Base-by-base conservation (phyloP, 2,113 vertebrate species). In the Paralichthys olivaceus region DNA sequence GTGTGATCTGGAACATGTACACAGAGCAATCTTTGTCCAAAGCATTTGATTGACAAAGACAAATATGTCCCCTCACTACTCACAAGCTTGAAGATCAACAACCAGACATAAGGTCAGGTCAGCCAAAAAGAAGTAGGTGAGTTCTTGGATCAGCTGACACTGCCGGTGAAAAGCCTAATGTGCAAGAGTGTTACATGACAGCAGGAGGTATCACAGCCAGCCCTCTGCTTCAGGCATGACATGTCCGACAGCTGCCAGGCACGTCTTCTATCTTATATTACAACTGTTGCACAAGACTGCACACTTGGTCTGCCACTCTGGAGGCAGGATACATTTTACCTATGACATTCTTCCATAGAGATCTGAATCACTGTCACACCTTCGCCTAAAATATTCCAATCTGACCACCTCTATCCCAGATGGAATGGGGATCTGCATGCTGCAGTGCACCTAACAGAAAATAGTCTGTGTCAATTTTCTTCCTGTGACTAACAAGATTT, bases 301-400 rank as follows among this genome's bases (percentile, higher is more conserved):
- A 14, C 13, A 1, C n/a, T n/a, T n/a, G n/a, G n/a, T n/a, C n/a
- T n/a, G n/a, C n/a, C n/a, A n/a, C 15, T 45, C 22, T 22, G 32
- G 37, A 45, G 51, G 14, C 69, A 67, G 32, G 62, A 64, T 19
- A 11, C n/a, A 40, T 72, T 57, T 56, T 29, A 70, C 49, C 43
- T 14, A 29, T 47, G 40, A 45, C n/a, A 25, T 28, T 59, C 13
- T 45, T 45, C 43, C 43, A 14, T 13, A 17, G 43, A 17, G 43
- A 45, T 45, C 14, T 17, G 13, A 45, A 45, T 15, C 43, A 45
- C 43, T 17, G 14, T 45, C 43, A 45, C 12, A 45, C 43, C 43
- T 45, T 45, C 14, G 15, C 43, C 14, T 4, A 12, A 45, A 17
- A 45, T 17, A 45, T 17, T 17, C 13, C 13, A 17, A 45, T 17